These are phyloP conservation scores for Drosophila athabasca DNA, from an alignment of 1,140 invertebrate species.

Conservation along the genomic window DNA sequence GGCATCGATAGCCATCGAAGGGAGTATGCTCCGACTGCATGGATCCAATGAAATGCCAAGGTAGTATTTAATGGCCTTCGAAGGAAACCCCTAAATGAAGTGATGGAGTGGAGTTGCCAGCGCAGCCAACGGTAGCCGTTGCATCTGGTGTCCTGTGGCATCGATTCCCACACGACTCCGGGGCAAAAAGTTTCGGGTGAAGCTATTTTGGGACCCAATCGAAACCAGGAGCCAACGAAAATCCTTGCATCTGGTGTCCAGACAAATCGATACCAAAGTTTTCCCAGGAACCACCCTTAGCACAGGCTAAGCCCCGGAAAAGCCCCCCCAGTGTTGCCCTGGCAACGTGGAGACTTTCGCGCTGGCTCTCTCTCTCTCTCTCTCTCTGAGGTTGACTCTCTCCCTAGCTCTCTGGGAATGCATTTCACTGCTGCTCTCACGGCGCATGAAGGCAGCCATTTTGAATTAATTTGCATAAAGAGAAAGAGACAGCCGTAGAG, in stretches of 20 bases:
- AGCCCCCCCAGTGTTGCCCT: background rate
- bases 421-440: conserved; percentile 34
- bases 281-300: conserved; percentile 30
- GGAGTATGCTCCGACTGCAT: no score
- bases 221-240: conserved; percentile 64
- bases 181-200: conserved; percentile 8
- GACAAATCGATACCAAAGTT: conserved; percentile 62
- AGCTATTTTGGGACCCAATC: conserved; percentile 51
- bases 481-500: background rate
- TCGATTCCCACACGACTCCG: conserved; percentile 4
- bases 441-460: conserved; percentile 76
- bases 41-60: no score
- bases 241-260: conserved; percentile 76
- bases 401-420: conserved; percentile 28
- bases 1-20: conserved; percentile 3
- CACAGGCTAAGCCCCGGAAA: conserved; percentile 16
- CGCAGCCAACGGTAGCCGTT: conserved; percentile 31
- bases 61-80: no score
- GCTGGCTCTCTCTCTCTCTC: conserved; percentile 9
- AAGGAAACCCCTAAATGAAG: background rate
- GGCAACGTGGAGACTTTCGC: conserved; percentile 59
- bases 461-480: conserved; percentile 67
- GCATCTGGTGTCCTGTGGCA: conserved; percentile 38
- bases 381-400: background rate
- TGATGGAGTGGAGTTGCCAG: no score